phyloP scores from a whole-genome alignment of 2,888 invertebrate species.

The Pocota personata region DNA sequence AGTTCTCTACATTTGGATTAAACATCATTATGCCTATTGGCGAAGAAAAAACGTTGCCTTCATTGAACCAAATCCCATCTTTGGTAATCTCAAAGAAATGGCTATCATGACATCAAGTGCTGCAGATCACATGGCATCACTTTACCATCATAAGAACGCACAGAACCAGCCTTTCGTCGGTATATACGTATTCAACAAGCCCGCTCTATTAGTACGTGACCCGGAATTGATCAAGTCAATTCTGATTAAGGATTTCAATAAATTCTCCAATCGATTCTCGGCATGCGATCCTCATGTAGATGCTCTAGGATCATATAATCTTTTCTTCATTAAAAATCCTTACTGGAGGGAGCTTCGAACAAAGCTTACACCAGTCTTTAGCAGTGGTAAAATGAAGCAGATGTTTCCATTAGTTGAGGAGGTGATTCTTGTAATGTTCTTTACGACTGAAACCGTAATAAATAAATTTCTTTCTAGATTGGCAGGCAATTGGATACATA shows the following conservation, averaged over 20 bases:
- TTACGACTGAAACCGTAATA: conserved; percentile 61
- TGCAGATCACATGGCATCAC: conserved; percentile 62
- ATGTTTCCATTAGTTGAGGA: conserved; percentile 81
- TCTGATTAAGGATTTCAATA: conserved; percentile 82
- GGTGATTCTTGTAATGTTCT: conserved; percentile 70
- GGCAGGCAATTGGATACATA: conserved; percentile 77
- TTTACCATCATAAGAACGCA: conserved; percentile 11
- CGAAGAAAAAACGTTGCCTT: conserved; percentile 80
- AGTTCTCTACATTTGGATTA: conserved; percentile 80
- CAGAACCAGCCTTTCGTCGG: conserved; percentile 77
- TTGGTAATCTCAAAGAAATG: conserved; percentile 82
- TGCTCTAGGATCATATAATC: conserved; percentile 80
- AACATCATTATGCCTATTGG: conserved; percentile 79
- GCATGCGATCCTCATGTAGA: conserved; percentile 79
- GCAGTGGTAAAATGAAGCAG: conserved; percentile 81
- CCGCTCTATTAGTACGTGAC: conserved; percentile 81
- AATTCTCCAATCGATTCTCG: conserved; percentile 79
- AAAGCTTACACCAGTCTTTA: conserved; percentile 83
- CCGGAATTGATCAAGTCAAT: conserved; percentile 82
- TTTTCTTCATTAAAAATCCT: conserved; percentile 82
- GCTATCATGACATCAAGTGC: conserved; percentile 78
- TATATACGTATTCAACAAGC: conserved; percentile 81
- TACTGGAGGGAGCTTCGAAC: conserved; percentile 82
- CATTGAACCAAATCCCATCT: conserved; percentile 80
- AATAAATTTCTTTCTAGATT: conserved; percentile 74